Conservation (phyloP, 2,888 invertebrate genomes). For the Teinopalpus imperialis region DNA sequence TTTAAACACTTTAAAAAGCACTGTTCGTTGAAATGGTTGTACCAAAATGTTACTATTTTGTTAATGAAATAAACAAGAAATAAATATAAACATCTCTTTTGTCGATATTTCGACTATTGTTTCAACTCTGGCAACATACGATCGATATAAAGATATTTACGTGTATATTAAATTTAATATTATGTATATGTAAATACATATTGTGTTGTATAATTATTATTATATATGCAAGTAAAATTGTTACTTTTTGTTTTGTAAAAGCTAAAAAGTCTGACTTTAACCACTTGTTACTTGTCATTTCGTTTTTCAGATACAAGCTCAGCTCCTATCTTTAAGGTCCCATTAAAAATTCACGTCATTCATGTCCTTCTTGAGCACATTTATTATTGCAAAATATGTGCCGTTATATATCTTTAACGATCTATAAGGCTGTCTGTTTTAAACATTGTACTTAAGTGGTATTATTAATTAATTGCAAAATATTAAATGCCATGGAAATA, state of each 20-base stretch:
- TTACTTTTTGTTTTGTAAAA: conserved; percentile 72
- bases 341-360: neutral
- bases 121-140: conserved; percentile 43
- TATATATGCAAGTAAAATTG: conserved; percentile 73
- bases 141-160: conserved; percentile 73
- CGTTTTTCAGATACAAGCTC: conserved; percentile 58
- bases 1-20: neutral
- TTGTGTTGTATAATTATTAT: conserved; percentile 72
- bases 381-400: conserved; percentile 3
- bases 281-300: conserved; percentile 72
- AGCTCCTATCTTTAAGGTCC: conserved; percentile 23
- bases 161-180: conserved; percentile 73
- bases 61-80: conserved; percentile 8
- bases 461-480: conserved; percentile 7
- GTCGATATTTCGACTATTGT: conserved; percentile 35
- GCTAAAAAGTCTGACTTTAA: conserved; percentile 80
- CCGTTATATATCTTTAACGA: conserved; percentile 7
- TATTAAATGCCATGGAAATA: neutral
- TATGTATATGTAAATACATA: conserved; percentile 81
- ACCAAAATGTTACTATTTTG: conserved; percentile 7
- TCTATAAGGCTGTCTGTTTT: conserved; percentile 16
- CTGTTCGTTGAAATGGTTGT: conserved; percentile 2
- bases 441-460: conserved; percentile 20
- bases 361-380: neutral
- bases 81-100: conserved; percentile 7